A percentile compares a stretch with the other conserved stretches of the same genome.
Conservation (phyloP, 2,113 vertebrate genomes). For the Erythrocercus mccallii region DNA sequence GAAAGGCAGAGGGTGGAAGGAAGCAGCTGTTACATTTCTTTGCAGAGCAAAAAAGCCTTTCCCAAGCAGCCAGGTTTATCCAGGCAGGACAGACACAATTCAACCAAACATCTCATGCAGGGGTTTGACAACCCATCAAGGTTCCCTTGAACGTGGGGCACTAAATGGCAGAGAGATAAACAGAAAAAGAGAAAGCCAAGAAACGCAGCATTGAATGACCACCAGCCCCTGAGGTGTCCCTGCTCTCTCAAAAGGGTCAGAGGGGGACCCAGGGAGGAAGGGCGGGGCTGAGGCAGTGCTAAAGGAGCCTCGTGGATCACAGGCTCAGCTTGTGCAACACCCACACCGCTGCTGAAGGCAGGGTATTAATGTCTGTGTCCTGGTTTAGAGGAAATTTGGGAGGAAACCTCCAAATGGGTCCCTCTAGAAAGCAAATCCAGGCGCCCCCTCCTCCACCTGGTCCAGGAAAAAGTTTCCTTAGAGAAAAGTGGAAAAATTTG, state of each 20-base stretch:
- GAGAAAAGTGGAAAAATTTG: not conserved
- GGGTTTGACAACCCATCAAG: not conserved
- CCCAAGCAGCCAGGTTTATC: not conserved
- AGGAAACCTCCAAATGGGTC: not conserved
- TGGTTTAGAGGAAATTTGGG: not conserved
- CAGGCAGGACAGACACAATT: not conserved
- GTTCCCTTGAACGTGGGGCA: not conserved
- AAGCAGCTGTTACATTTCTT: not conserved
- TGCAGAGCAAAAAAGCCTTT: not conserved
- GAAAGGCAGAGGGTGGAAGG: not conserved
- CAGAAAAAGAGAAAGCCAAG: not conserved
- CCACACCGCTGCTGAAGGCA: not conserved
- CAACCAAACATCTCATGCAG: not conserved
- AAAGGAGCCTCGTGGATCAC: not conserved
- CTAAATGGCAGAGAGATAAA: not conserved
- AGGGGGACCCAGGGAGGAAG: not conserved
- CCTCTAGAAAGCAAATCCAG: not conserved
- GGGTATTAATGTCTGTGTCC: not conserved
- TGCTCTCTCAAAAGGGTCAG: not conserved
- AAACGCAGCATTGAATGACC: not conserved
- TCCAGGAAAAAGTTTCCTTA: not conserved
- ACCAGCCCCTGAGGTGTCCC: not conserved
- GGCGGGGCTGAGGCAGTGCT: not conserved
- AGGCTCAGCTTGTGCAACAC: not conserved
- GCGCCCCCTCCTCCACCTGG: too few relatives aligned